phyloP scores from a whole-genome alignment of 92 coral and sea anemone genomes.

The Umimayanthus chanpuru region DNA sequence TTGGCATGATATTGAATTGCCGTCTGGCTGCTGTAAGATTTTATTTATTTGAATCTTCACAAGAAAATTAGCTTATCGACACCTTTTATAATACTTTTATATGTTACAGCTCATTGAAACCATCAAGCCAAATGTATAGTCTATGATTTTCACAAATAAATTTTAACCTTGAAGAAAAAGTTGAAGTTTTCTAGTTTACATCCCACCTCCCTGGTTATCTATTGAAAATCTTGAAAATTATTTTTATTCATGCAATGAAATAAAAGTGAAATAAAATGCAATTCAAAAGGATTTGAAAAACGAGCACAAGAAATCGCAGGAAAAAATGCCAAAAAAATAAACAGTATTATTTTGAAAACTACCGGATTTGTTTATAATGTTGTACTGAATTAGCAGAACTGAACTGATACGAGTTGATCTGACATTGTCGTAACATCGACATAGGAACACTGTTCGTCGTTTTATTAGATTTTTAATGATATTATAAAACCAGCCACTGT shows the following conservation, averaged over 20 bases:
- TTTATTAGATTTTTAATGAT: background rate
- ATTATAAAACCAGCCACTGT: background rate
- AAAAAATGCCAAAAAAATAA: no score
- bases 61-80: background rate
- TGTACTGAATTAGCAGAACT: no score
- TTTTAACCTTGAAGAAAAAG: background rate
- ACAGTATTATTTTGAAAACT: no score
- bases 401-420: background rate
- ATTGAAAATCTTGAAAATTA: no score
- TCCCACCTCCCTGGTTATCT: no score
- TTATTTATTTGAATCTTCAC: background rate
- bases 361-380: no score
- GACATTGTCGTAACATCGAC: background rate
- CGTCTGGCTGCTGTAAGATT: background rate
- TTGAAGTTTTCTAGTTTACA: background rate
- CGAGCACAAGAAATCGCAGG: no score
- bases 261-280: no score
- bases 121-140: background rate
- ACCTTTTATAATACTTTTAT: background rate
- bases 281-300: no score
- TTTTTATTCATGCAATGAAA: no score
- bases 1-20: background rate
- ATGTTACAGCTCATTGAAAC: no score
- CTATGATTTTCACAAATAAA: background rate
- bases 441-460: no score